Conservation (phyloP, 2,113 vertebrate species). For the Gallinago jamesoni region DNA sequence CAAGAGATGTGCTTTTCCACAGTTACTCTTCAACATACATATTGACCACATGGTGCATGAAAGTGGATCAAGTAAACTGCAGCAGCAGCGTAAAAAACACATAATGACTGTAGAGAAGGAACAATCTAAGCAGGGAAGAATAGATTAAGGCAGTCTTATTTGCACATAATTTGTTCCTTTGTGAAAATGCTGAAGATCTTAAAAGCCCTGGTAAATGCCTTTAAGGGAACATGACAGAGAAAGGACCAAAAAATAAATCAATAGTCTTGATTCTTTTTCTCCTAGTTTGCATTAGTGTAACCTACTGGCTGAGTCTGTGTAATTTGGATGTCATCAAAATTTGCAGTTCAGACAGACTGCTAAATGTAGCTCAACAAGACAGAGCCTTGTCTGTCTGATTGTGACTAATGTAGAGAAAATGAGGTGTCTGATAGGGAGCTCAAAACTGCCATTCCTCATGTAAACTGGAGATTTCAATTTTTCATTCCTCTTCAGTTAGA, state of each 20-base stretch:
- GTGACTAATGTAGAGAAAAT: constrained; percentile 66
- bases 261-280: constrained; percentile 32
- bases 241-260: constrained; percentile 45
- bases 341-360: constrained; percentile 34
- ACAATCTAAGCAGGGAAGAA: constrained; percentile 44
- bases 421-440: constrained; percentile 49
- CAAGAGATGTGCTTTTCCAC: constrained; percentile 56
- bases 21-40: constrained; percentile 27
- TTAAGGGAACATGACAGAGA: constrained; percentile 41
- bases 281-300: constrained; percentile 43
- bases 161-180: constrained; percentile 53
- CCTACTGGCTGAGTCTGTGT: constrained; percentile 14
- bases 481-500: constrained; percentile 59
- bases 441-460: constrained; percentile 49
- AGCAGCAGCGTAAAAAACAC: constrained; percentile 20
- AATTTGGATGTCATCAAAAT: constrained; percentile 64
- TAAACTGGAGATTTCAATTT: constrained; percentile 64
- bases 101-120: constrained; percentile 46
- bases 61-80: constrained; percentile 49
- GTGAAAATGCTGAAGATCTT: constrained; percentile 44
- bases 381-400: constrained; percentile 54
- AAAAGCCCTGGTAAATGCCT: constrained; percentile 63
- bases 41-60: constrained; percentile 65
- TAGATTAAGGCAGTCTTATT: constrained; percentile 26
- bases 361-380: constrained; percentile 47